Evolutionary conservation across 2,797 vertebrate species (phyloP).

Genomic region (Telmatherina bonti): DNA sequence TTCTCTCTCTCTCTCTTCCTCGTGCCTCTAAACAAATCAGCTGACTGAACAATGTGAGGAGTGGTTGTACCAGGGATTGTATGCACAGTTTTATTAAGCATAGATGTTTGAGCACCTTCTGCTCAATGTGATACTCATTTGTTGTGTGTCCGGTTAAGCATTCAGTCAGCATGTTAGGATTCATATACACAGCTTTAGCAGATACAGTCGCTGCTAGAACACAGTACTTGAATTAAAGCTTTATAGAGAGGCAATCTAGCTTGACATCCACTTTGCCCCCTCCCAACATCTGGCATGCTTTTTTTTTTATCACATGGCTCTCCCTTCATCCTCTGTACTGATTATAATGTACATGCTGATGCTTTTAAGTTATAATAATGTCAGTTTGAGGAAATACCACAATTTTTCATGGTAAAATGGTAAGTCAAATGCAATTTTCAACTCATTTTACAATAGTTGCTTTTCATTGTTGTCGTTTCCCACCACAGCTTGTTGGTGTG

Average conservation of each 20-base stretch:
- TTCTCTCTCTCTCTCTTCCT: no score
- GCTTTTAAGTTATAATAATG: neutral
- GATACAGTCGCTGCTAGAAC: conserved; percentile 22
- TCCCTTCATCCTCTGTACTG: conserved; percentile 1
- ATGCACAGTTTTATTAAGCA: neutral
- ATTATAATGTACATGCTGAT: neutral
- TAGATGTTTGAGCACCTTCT: neutral
- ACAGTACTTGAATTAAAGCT: conserved; percentile 64
- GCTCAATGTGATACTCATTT: conserved; percentile 23
- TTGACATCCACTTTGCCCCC: conserved; percentile 30
- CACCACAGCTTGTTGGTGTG: conserved; percentile 81
- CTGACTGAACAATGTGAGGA: neutral
- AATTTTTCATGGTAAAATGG: neutral
- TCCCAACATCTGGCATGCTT: conserved; percentile 68
- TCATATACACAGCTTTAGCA: conserved; percentile 15
- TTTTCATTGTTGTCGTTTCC: conserved; percentile 21
- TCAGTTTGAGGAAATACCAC: neutral
- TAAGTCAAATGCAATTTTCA: neutral
- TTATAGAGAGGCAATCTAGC: conserved; percentile 44
- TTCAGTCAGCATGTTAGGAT: conserved; percentile 22
- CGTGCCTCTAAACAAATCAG: neutral
- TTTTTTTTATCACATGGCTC: conserved; percentile 29
- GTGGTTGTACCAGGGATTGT: neutral
- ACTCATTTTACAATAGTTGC: neutral
- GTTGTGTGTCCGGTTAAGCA: conserved; percentile 33